These are phyloP conservation scores for Dryobota labecula DNA, from an alignment of 2,888 invertebrate genomes.

Conservation along the genomic window DNA sequence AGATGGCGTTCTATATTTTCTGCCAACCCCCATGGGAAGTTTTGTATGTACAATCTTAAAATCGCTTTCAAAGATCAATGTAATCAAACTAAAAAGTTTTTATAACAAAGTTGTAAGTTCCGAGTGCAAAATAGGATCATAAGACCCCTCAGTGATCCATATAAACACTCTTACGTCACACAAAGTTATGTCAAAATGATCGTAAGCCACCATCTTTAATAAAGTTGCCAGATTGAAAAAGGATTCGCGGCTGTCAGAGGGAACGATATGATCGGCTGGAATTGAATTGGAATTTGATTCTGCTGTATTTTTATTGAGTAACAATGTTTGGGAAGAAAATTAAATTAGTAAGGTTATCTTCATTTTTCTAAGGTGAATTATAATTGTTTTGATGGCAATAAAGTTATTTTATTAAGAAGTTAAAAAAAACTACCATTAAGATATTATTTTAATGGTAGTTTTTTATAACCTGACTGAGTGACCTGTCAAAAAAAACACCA, in stretches of 20 bases:
- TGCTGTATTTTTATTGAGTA: slow-evolving; percentile 9
- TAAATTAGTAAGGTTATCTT: not conserved
- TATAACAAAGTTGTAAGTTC: slow-evolving; percentile 19
- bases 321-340: not conserved
- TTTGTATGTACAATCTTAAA: too few relatives aligned
- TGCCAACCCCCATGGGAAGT: too few relatives aligned
- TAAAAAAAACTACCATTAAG: not conserved
- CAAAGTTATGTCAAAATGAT: slow-evolving; percentile 68
- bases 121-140: slow-evolving; percentile 59
- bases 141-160: slow-evolving; percentile 62
- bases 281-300: slow-evolving; percentile 29
- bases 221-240: slow-evolving; percentile 68
- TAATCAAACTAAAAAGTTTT: slow-evolving; percentile 34
- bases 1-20: too few relatives aligned
- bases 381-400: not conserved
- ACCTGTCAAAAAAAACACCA: too few relatives aligned
- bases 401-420: not conserved
- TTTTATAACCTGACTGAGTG: too few relatives aligned
- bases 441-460: too few relatives aligned
- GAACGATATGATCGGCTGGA: slow-evolving; percentile 63
- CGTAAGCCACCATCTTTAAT: slow-evolving; percentile 72
- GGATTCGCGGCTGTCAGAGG: slow-evolving; percentile 59
- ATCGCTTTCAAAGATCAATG: slow-evolving; percentile 14
- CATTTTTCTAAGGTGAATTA: not conserved
- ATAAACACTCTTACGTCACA: slow-evolving; percentile 76